phyloP scores from a whole-genome alignment of 2,888 invertebrate species.

The Oscheius sp. region DNA sequence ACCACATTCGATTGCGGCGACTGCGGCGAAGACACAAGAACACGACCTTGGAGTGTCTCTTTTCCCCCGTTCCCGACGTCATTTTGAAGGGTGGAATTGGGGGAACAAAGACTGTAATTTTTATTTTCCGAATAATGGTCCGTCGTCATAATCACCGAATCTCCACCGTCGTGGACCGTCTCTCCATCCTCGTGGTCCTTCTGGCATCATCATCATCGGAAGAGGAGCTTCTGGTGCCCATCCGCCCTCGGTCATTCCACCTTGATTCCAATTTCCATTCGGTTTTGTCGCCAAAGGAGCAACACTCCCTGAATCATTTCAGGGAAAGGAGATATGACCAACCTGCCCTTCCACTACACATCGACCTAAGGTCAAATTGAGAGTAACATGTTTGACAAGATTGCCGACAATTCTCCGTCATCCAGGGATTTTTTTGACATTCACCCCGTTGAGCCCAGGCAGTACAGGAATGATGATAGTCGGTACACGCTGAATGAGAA shows the following conservation, averaged over 20 bases:
- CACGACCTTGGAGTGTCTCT: constrained; percentile 12
- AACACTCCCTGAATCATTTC: constrained; percentile 22
- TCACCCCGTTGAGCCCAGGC: constrained; percentile 15
- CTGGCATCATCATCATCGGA: no score
- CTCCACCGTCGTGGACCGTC: constrained; percentile 10
- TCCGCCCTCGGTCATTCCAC: neutral
- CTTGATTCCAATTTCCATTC: neutral
- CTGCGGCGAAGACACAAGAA: neutral
- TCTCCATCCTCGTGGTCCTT: no score
- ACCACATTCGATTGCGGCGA: neutral
- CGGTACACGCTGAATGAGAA: constrained; percentile 10
- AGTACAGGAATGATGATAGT: constrained; percentile 23
- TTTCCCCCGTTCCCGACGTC: neutral
- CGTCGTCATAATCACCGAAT: neutral
- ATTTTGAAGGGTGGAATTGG: neutral
- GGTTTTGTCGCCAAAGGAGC: neutral
- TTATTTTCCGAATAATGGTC: neutral
- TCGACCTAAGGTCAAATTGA: constrained; percentile 41
- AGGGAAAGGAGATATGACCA: constrained; percentile 26
- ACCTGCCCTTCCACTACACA: constrained; percentile 38
- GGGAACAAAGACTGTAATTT: neutral
- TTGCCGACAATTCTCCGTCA: constrained; percentile 30
- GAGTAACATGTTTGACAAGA: constrained; percentile 33
- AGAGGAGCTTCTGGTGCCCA: neutral
- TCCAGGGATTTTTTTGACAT: constrained; percentile 32